Conservation (phyloP, 30 jellyfish, hydroid and myxozoan species). For the Aurelia sp. region DNA sequence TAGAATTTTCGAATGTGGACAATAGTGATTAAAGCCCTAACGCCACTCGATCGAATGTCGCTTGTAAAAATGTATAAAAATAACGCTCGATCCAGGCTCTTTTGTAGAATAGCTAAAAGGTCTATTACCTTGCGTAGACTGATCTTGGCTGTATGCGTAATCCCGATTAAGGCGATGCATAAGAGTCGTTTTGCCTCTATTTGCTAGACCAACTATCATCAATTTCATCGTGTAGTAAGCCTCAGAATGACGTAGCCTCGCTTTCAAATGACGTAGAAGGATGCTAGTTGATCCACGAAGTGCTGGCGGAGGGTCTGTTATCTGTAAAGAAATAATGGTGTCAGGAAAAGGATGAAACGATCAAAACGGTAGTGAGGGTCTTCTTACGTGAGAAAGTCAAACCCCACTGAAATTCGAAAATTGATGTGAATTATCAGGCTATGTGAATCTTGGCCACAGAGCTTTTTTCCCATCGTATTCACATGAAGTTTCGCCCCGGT, state of each 20-base stretch:
- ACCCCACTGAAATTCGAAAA: too few species aligned
- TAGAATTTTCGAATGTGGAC: too few species aligned
- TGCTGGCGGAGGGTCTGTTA: slow-evolving; percentile 74
- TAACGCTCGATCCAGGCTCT: too few species aligned
- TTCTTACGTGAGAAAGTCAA: too few species aligned
- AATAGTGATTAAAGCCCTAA: too few species aligned
- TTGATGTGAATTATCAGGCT: too few species aligned
- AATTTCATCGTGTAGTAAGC: slow-evolving; percentile 73
- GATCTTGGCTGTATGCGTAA: slow-evolving; percentile 20
- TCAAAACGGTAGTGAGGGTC: neutral
- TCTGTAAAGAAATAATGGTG: slow-evolving; percentile 10
- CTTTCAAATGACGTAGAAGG: slow-evolving; percentile 39
- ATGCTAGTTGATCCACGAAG: slow-evolving; percentile 28
- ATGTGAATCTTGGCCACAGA: too few species aligned
- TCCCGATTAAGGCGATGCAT: slow-evolving; percentile 60
- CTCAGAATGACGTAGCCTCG: slow-evolving; percentile 59
- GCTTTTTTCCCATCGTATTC: too few species aligned
- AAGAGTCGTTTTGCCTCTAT: slow-evolving; percentile 75
- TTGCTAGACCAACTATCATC: slow-evolving; percentile 71
- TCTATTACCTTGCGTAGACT: slow-evolving; percentile 70
- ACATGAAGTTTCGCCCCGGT: too few species aligned
- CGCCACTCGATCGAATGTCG: too few species aligned
- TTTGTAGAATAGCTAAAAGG: too few species aligned
- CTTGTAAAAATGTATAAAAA: too few species aligned
- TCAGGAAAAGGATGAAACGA: neutral